Base-by-base conservation (phyloP, 2,113 vertebrate genomes). In the Silurus asotus region DNA sequence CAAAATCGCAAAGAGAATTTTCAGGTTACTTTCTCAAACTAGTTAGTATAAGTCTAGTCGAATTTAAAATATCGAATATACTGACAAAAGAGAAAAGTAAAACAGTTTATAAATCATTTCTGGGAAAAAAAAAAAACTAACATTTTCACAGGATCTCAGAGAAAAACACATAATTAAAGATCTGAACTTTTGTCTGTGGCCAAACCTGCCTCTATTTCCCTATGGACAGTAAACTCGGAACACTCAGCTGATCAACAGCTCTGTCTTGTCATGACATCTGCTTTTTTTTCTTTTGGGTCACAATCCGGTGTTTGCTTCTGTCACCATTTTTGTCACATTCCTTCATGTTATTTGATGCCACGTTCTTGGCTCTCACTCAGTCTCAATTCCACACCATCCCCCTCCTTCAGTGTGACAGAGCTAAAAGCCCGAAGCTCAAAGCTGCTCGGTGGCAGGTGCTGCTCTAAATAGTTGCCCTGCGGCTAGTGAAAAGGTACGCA, bases 281-380 rank as follows among this genome's bases (percentile, higher is more conserved):
- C 92, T 94, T 92, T 93, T 93, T 91, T 72, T 20, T 80, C 61
- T 79, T 45, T 10, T 13, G 85, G 89, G 91, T 91, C 90, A 85
- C 37, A 91, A 88, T 92, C 92, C 90, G 90, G 80, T 14, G 77
- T 28, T 95, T 94, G 93, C 92, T 91, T 55, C 87, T 87, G 91
- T 91, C 92, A 91, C 92, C 89, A 90, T 92, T 93, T 91, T 90
- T 86, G 88, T 90, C 89, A 90, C 93, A 94, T 95, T 94, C 94
- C 93, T 93, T 82, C 78, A 89, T 93, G 94, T 94, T 93, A 95
- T 93, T 93, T 90, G 91, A 94, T 88, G 88, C 90, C 85, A 84
- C 86, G 58, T 80, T 79, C 58, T 81, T 81, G 59, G 80, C 23
- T 58, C 28, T 5, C 48, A 1, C 53, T 75, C 37, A 70, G 55